phyloP scores from a whole-genome alignment of 2,888 invertebrate genomes.

The Eretmocerus hayati region DNA sequence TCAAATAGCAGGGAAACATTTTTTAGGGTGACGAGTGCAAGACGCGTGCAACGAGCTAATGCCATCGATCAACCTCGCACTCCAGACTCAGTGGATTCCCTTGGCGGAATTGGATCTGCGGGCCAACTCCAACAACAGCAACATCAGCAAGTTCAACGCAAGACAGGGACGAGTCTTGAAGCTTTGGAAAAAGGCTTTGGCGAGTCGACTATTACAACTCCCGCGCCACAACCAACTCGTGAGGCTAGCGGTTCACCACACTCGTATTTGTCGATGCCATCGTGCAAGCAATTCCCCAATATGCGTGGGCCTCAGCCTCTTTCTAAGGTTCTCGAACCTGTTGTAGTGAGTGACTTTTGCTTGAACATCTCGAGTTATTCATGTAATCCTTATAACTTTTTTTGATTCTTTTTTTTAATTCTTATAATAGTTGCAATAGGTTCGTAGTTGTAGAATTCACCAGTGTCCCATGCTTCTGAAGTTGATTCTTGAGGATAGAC shows the following conservation, averaged over 20 bases:
- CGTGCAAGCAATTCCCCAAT: slow-evolving; percentile 77
- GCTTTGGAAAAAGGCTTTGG: slow-evolving; percentile 33
- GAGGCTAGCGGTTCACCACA: slow-evolving; percentile 51
- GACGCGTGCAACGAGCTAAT: slow-evolving; percentile 22
- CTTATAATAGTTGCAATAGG: too few species aligned
- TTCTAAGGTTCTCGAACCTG: slow-evolving; percentile 70
- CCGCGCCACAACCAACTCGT: too few species aligned
- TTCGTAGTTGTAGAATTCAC: too few species aligned
- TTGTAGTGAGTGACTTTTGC: slow-evolving; percentile 54
- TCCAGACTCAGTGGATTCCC: slow-evolving; percentile 33
- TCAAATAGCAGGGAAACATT: too few species aligned
- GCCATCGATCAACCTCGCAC: slow-evolving; percentile 32
- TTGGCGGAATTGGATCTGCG: too few species aligned
- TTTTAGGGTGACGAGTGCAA: too few species aligned
- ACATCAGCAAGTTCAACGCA: not conserved
- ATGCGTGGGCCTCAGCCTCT: slow-evolving; percentile 70
- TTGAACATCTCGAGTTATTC: not conserved
- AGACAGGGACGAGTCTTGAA: slow-evolving; percentile 29
- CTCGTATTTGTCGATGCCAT: slow-evolving; percentile 80
- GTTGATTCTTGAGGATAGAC: too few species aligned
- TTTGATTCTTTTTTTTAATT: slow-evolving; percentile 2
- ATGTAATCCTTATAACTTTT: not conserved
- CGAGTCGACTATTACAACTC: too few species aligned
- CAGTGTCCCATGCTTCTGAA: too few species aligned
- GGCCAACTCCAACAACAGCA: not conserved